These are phyloP conservation scores for Thalassoma bifasciatum DNA, from an alignment of 2,113 vertebrate genomes.

Conservation along the genomic window DNA sequence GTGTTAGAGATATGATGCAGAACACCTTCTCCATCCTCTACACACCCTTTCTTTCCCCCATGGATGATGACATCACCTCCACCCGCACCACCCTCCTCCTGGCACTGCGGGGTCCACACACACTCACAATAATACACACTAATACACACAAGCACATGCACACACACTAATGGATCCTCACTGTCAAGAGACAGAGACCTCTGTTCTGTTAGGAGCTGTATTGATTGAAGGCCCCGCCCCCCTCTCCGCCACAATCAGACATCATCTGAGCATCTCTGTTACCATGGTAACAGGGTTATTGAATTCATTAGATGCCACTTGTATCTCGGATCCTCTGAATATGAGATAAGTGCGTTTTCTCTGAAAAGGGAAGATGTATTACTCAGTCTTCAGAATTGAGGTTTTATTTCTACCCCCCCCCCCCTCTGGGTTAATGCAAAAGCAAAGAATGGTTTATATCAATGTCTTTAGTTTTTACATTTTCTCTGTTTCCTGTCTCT, in stretches of 20 bases:
- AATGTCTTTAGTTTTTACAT: neutral
- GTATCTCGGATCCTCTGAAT: neutral
- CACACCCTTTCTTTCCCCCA: slow-evolving; percentile 19
- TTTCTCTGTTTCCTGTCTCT: neutral
- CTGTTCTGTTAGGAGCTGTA: slow-evolving; percentile 15
- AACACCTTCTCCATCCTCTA: slow-evolving; percentile 30
- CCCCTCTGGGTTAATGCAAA: neutral
- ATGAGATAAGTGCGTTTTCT: slow-evolving; percentile 1
- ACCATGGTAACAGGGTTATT: slow-evolving; percentile 51
- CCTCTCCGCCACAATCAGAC: slow-evolving; percentile 23
- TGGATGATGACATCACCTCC: slow-evolving; percentile 58
- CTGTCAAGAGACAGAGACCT: neutral
- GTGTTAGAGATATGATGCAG: slow-evolving; percentile 32
- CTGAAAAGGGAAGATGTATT: neutral
- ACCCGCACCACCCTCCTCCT: slow-evolving; percentile 18
- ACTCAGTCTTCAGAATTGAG: neutral
- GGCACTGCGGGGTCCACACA: slow-evolving; percentile 3
- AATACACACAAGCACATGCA: slow-evolving; percentile 7
- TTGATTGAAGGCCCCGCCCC: slow-evolving; percentile 52
- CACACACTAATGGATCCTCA: slow-evolving; percentile 37
- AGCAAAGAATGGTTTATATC: neutral
- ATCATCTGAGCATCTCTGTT: slow-evolving; percentile 51
- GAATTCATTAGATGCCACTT: slow-evolving; percentile 27
- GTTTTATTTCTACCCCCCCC: neutral
- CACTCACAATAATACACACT: slow-evolving; percentile 21